phyloP scores from a whole-genome alignment of 2,797 vertebrate species.

The Manis pentadactyla region DNA sequence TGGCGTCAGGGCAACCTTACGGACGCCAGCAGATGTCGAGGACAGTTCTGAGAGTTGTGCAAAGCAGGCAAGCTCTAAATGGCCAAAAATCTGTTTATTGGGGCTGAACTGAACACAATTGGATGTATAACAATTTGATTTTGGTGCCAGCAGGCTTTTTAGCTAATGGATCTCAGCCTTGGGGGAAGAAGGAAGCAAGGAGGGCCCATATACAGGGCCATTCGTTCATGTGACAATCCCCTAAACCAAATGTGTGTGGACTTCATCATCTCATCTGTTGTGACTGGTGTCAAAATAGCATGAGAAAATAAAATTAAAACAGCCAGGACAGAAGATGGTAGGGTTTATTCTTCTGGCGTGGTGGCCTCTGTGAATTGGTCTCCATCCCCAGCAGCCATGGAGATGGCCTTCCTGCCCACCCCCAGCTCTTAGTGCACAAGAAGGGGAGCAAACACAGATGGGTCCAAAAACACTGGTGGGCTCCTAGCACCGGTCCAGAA shows the following conservation, averaged over 20 bases:
- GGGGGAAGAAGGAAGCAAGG: not conserved
- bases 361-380: not conserved
- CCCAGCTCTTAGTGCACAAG: not conserved
- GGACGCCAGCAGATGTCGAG: not conserved
- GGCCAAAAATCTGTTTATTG: not conserved
- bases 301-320: not conserved
- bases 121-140: not conserved
- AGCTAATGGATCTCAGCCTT: not conserved
- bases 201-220: not conserved
- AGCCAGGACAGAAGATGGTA: rapidly evolving
- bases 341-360: rapidly evolving
- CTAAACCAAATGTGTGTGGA: not conserved
- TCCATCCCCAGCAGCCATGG: too few relatives aligned
- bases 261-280: not conserved
- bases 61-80: not conserved
- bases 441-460: too few relatives aligned
- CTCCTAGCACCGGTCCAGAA: not conserved
- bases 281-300: not conserved
- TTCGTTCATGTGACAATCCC: not conserved
- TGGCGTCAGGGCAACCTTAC: too few relatives aligned
- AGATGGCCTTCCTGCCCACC: not conserved
- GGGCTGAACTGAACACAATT: not conserved
- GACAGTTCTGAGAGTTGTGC: not conserved
- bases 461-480: not conserved
- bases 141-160: not conserved